Evolutionary conservation across 1,140 invertebrate species (phyloP), one percentile per base, ranked within the genome.

Genomic region (Propsilocerus akamusi): DNA sequence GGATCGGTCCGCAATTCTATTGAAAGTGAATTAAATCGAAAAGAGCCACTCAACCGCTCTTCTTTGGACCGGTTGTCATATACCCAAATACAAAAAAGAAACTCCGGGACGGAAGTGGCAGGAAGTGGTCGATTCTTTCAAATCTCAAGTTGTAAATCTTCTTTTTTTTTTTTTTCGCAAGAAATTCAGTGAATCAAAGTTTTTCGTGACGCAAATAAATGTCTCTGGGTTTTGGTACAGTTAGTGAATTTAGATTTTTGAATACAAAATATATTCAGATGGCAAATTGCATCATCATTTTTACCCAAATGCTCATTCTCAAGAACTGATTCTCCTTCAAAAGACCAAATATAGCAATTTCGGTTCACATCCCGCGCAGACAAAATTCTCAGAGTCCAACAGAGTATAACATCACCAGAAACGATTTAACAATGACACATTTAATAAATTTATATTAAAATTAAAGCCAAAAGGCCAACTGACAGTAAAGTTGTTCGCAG

Each of bases 371-470:
- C 14, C 10, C 11, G 14, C 3, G 28, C 28, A n/a, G 14, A 30
- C 17, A n/a, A 17, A 41, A 41, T n/a, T n/a, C n/a, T n/a, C n/a
- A 41, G 34, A 20, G 32, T 14, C 6, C 14, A 37, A 14, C 11
- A 37, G 20, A 37, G 7, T 8, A 20, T 17, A 41, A 20, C 17
- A 20, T 20, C 34, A 41, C 34, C 17, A 41, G 17, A 41, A 14
- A 41, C 14, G 34, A 14, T n/a, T n/a, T n/a, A n/a, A 37, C 32
- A 37, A 37, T 37, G 32, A 17, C 32, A 41, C 17, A 41, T 20
- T 41, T 41, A 41, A 41, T 41, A 41, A 41, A 22, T 41, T 41
- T 41, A 20, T 41, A 41, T 41, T 41, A 10, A 41, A 41, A 41
- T 41, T 41, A 41, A 41, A 41, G 34, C 34, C 34, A 41, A 41